Conservation (phyloP, 2,888 invertebrate species). For the Euphydryas editha region DNA sequence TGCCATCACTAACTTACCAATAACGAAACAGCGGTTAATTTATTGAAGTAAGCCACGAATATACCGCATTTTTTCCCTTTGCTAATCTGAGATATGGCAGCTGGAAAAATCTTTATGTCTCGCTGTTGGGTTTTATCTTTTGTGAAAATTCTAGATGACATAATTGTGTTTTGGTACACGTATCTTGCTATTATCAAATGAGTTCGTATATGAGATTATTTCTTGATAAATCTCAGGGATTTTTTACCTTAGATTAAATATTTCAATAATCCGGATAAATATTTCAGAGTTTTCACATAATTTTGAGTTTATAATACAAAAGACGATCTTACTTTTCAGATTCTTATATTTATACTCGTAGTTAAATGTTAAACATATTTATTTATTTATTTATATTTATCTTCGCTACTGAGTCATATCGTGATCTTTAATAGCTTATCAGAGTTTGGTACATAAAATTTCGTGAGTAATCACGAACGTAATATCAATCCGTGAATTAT, state of each 20-base stretch:
- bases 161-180: background rate
- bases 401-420: too few relatives aligned
- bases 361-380: too few relatives aligned
- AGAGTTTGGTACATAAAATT: too few relatives aligned
- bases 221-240: background rate
- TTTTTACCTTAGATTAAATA: background rate
- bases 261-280: too few relatives aligned
- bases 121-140: background rate
- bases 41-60: conserved; percentile 29
- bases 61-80: conserved; percentile 22
- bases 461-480: too few relatives aligned
- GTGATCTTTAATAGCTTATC: too few relatives aligned
- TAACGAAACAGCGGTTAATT: conserved; percentile 29
- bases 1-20: background rate
- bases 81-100: conserved; percentile 24
- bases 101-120: conserved; percentile 21
- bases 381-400: too few relatives aligned
- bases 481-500: too few relatives aligned
- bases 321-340: too few relatives aligned
- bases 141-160: conserved; percentile 8
- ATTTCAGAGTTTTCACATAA: too few relatives aligned
- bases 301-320: too few relatives aligned
- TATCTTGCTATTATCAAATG: background rate
- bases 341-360: too few relatives aligned
- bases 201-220: background rate